These are phyloP conservation scores for Siphlonurus alternatus DNA, from an alignment of 2,888 invertebrate species.

Conservation along the genomic window DNA sequence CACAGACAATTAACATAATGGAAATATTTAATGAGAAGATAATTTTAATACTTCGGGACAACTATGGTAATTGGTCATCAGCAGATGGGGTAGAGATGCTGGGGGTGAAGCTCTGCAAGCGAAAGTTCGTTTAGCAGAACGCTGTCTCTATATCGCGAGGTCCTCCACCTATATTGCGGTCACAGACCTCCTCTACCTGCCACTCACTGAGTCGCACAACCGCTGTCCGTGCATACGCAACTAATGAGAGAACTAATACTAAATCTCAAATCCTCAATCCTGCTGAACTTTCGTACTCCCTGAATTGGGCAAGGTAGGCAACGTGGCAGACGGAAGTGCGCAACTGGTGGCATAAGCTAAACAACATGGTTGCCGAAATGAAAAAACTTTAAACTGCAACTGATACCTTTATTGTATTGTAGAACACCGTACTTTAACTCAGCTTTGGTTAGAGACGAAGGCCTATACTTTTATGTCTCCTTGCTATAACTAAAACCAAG, in stretches of 20 bases:
- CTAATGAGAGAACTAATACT: too few species aligned
- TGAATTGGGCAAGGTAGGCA: not conserved
- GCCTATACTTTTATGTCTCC: not conserved
- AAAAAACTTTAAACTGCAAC: too few species aligned
- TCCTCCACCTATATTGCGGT: slow-evolving; percentile 2
- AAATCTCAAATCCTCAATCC: too few species aligned
- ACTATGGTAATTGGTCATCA: too few species aligned
- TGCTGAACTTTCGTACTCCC: too few species aligned
- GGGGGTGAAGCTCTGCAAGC: too few species aligned
- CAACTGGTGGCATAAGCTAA: not conserved
- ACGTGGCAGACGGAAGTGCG: not conserved
- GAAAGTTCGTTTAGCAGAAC: not conserved
- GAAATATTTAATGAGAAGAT: too few species aligned
- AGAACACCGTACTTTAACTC: not conserved
- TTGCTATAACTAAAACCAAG: not conserved
- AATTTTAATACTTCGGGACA: too few species aligned
- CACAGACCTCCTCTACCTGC: not conserved
- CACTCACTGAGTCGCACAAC: not conserved
- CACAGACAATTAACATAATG: too few species aligned
- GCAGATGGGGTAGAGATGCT: too few species aligned
- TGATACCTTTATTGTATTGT: too few species aligned
- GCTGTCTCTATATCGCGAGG: not conserved
- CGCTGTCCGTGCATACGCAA: not conserved
- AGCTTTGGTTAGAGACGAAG: not conserved
- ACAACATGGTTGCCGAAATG: too few species aligned